These are phyloP conservation scores for Dallia pectoralis DNA, from an alignment of 2,797 vertebrate genomes.

Conservation along the genomic window DNA sequence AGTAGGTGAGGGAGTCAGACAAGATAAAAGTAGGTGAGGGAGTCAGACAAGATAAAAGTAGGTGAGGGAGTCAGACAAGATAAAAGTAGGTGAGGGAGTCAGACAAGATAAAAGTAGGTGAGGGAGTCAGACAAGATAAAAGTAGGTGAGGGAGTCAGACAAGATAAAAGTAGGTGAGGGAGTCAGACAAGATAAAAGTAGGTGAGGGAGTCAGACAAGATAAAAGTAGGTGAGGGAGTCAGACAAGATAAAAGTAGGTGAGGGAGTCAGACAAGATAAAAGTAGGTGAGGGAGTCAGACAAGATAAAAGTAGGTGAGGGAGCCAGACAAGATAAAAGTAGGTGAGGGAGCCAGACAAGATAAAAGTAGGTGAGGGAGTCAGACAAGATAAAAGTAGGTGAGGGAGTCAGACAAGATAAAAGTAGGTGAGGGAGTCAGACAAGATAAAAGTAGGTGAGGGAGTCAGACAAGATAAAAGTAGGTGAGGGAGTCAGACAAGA, in stretches of 20 bases:
- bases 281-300: background rate
- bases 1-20: background rate
- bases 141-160: background rate
- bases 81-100: background rate
- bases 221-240: background rate
- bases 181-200: background rate
- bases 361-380: background rate
- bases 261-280: background rate
- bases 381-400: background rate
- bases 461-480: background rate
- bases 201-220: background rate
- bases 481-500: background rate
- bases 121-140: background rate
- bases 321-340: background rate
- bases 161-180: background rate
- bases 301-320: background rate
- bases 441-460: background rate
- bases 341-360: background rate
- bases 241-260: background rate
- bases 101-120: background rate
- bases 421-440: background rate
- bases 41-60: background rate
- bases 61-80: background rate
- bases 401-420: background rate
- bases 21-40: background rate